Conservation (phyloP, 2,797 vertebrate genomes). For the Anabacerthia variegaticeps region DNA sequence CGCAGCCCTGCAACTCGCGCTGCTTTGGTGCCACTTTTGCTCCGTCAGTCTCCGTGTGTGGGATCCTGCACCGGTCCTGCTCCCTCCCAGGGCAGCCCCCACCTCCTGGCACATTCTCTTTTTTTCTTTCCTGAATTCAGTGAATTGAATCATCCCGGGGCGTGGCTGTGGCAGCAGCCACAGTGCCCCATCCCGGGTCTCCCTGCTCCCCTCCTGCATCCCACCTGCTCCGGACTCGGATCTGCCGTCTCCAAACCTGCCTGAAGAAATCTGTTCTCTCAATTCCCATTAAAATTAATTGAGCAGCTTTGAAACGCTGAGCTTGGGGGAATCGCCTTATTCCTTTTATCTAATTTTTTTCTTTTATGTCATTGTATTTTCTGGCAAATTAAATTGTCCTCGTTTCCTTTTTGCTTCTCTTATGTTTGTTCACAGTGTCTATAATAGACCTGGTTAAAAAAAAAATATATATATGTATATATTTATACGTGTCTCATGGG, state of each 20-base stretch:
- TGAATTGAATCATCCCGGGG: background rate
- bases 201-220: background rate
- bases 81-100: background rate
- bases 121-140: background rate
- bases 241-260: background rate
- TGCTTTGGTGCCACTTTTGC: background rate
- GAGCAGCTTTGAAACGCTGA: background rate
- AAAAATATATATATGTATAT: accelerated
- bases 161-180: background rate
- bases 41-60: accelerated
- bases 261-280: background rate
- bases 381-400: conserved; percentile 19
- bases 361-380: conserved; percentile 13
- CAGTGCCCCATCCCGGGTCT: background rate
- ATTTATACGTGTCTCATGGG: accelerated
- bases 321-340: background rate
- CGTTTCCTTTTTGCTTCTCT: background rate
- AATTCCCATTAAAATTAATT: background rate
- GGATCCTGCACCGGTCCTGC: background rate
- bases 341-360: conserved; percentile 26
- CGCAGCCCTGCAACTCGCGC: accelerated
- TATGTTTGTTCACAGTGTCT: background rate
- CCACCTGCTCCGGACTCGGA: background rate
- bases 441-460: background rate
- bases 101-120: background rate